Evolutionary conservation across 1,140 invertebrate genomes (phyloP).

Genomic region (Zaprionus capensis): DNA sequence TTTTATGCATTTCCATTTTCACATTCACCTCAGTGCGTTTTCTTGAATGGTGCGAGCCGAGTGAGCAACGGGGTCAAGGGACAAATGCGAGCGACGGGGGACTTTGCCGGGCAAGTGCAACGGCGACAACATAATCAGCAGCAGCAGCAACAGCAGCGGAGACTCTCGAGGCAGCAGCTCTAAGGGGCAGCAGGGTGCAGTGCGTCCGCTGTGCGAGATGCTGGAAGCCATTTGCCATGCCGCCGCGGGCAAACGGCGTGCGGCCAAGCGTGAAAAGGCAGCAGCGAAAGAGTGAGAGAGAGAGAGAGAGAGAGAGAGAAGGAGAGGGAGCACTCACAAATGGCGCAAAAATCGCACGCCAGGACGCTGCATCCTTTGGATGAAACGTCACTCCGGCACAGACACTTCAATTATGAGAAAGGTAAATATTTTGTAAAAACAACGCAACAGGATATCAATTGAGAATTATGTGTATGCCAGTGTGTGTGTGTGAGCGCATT

Average conservation of each 20-base stretch:
- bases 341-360: constrained; percentile 71
- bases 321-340: constrained; percentile 48
- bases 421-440: constrained; percentile 84
- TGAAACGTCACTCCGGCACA: constrained; percentile 36
- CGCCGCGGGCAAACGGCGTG: constrained; percentile 38
- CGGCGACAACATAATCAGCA: constrained; percentile 68
- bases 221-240: constrained; percentile 44
- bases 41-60: constrained; percentile 28
- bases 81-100: constrained; percentile 30
- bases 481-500: constrained; percentile 50
- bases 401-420: constrained; percentile 82
- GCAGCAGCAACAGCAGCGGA: constrained; percentile 43
- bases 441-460: constrained; percentile 84
- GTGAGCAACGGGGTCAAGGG: constrained; percentile 16
- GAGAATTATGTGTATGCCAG: constrained; percentile 54
- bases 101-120: constrained; percentile 39
- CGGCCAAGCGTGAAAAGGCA: constrained; percentile 63
- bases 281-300: constrained; percentile 6
- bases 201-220: constrained; percentile 55
- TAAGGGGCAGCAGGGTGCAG: constrained; percentile 59
- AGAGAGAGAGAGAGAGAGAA: constrained; percentile 12
- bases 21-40: neutral
- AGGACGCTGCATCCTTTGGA: constrained; percentile 40
- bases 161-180: neutral
- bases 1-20: constrained; percentile 1